A percentile compares a stretch with the other conserved stretches of the same genome.
Conservation (phyloP, 1,140 invertebrate genomes). For the Scylla paramamosain region DNA sequence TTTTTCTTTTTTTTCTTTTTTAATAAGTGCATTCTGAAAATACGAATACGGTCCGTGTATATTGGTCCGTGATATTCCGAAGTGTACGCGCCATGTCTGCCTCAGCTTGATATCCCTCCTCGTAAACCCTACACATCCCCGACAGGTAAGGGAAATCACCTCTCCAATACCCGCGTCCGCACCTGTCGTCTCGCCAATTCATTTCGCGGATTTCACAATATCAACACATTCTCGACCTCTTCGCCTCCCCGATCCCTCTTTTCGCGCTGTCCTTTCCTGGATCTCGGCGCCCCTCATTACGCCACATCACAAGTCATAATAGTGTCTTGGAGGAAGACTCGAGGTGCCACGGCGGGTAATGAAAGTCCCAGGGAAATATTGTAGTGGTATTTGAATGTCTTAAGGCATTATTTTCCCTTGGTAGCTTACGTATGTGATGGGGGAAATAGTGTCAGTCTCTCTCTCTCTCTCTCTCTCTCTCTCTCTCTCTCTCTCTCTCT, state of each 20-base stretch:
- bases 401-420: not conserved
- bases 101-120: not conserved
- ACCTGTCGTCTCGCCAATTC: slow-evolving; percentile 9
- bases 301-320: not conserved
- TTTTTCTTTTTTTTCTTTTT: too few species aligned
- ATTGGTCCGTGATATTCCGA: too few species aligned
- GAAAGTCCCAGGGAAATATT: not conserved
- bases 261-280: not conserved
- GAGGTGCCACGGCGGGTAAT: not conserved
- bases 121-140: not conserved
- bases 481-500: not conserved
- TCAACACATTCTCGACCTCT: not conserved
- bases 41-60: too few species aligned
- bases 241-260: not conserved
- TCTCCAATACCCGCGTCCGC: not conserved
- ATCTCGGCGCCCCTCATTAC: not conserved
- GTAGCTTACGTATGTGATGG: not conserved
- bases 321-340: not conserved
- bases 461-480: not conserved
- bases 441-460: not conserved
- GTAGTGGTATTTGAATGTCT: not conserved
- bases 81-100: too few species aligned
- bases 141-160: slow-evolving; percentile 10
- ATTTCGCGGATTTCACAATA: not conserved
- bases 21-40: too few species aligned